Percentiles rank a stretch among this genome's conserved stretches.
Evolutionary conservation across 2,797 vertebrate species (phyloP).

Genomic region (Periophthalmus magnuspinnatus): DNA sequence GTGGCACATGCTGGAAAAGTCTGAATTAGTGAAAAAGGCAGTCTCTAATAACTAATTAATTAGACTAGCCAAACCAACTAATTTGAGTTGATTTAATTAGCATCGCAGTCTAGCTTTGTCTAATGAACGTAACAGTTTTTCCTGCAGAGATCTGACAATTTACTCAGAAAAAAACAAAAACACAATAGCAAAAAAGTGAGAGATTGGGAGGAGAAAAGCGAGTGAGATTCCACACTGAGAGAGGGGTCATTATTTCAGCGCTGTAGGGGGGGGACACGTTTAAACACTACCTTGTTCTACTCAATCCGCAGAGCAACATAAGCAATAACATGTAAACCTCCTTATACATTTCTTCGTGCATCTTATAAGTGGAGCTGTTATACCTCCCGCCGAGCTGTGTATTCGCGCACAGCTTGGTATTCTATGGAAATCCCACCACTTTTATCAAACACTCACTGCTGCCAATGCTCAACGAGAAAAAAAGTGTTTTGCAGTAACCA

Average conservation of each 20-base stretch:
- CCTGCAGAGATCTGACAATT: constrained; percentile 76
- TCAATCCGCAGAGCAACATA: constrained; percentile 65
- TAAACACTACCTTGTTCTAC: constrained; percentile 73
- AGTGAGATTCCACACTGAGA: constrained; percentile 72
- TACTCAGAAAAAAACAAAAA: constrained; percentile 52
- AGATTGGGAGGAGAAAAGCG: constrained; percentile 42
- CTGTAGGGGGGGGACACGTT: constrained; percentile 68
- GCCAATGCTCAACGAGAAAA: constrained; percentile 20
- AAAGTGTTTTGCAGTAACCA: not conserved
- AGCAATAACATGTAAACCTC: constrained; percentile 61
- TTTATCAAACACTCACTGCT: constrained; percentile 40
- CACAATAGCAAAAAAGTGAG: not conserved
- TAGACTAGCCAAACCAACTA: constrained; percentile 1
- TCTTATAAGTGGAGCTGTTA: constrained; percentile 55
- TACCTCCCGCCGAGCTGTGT: constrained; percentile 51
- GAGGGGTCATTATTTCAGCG: constrained; percentile 74
- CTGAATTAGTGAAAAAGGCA: not conserved
- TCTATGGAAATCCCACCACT: constrained; percentile 42
- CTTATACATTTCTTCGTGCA: constrained; percentile 54
- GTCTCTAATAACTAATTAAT: not conserved
- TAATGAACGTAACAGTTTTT: constrained; percentile 85
- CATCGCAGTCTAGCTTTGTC: constrained; percentile 83
- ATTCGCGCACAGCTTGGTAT: constrained; percentile 51
- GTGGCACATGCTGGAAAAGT: not conserved
- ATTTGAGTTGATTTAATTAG: constrained; percentile 5